Conservation (phyloP, 1,140 invertebrate species). For the Gryon sp. region DNA sequence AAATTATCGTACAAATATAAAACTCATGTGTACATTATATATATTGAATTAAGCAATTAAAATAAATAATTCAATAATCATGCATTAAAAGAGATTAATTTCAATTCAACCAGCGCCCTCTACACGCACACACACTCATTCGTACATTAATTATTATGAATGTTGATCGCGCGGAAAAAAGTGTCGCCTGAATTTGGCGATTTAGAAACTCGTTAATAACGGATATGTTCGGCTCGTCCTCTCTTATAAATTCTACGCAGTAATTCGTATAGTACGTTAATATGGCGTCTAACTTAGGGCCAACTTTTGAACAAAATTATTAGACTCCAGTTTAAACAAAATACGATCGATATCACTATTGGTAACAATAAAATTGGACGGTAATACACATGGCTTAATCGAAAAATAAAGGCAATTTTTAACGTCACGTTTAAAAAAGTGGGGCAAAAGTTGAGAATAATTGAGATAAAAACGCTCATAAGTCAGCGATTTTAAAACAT, state of each 20-base stretch:
- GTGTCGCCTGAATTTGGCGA: constrained; percentile 36
- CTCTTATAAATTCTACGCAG: constrained; percentile 25
- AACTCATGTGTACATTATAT: too few species aligned
- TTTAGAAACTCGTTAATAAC: constrained; percentile 64
- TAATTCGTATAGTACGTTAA: too few species aligned
- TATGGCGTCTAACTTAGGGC: too few species aligned
- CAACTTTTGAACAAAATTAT: too few species aligned
- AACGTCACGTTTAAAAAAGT: not conserved
- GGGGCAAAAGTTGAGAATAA: constrained; percentile 17
- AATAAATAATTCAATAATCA: too few species aligned
- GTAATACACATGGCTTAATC: constrained; percentile 36
- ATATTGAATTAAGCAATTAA: too few species aligned
- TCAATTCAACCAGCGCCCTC: constrained; percentile 5
- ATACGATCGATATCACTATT: too few species aligned
- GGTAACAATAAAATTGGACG: constrained; percentile 43
- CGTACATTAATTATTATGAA: too few species aligned
- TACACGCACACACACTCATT: constrained; percentile 2
- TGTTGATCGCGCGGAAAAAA: constrained; percentile 22
- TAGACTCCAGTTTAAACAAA: too few species aligned
- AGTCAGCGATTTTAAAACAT: constrained; percentile 4
- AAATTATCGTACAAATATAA: too few species aligned
- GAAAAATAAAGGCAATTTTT: not conserved
- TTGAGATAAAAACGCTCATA: not conserved
- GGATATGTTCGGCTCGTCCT: constrained; percentile 75
- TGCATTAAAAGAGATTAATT: not conserved